These are phyloP conservation scores for Dufourea novaeangliae DNA, from an alignment of 1,140 invertebrate species.

Conservation along the genomic window DNA sequence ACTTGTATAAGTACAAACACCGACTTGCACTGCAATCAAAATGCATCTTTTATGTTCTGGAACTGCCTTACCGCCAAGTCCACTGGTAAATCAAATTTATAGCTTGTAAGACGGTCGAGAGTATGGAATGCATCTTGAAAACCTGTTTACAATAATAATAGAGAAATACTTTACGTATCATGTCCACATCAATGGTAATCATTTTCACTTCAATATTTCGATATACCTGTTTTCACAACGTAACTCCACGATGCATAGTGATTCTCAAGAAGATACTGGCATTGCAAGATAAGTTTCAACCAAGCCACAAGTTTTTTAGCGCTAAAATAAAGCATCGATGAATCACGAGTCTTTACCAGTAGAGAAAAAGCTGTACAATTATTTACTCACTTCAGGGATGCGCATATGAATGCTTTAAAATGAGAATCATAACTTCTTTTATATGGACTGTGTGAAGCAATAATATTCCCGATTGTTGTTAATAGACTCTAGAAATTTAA, in stretches of 20 bases:
- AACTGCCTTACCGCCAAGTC: constrained; percentile 97
- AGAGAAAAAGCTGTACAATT: background rate
- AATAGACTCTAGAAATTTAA: constrained; percentile 87
- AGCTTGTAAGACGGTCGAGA: constrained; percentile 91
- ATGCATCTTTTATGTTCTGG: constrained; percentile 98
- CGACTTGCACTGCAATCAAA: constrained; percentile 81
- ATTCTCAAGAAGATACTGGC: constrained; percentile 91
- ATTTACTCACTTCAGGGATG: constrained; percentile 93
- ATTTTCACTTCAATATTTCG: constrained; percentile 17
- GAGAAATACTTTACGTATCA: background rate
- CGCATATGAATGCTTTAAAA: constrained; percentile 99
- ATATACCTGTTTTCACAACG: constrained; percentile 92
- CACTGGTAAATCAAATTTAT: constrained; percentile 96
- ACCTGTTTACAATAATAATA: constrained; percentile 81
- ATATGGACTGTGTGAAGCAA: constrained; percentile 94
- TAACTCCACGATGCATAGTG: constrained; percentile 98
- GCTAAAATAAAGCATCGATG: constrained; percentile 81
- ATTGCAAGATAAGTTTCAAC: constrained; percentile 96
- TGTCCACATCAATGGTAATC: background rate
- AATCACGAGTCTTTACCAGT: constrained; percentile 11
- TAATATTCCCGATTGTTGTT: constrained; percentile 95
- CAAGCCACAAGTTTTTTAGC: constrained; percentile 94
- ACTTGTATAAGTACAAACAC: background rate
- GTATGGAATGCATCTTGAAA: constrained; percentile 97
- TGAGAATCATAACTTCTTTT: constrained; percentile 97